Conservation (phyloP, 2,113 vertebrate species). For the Ceyx margarethae region DNA sequence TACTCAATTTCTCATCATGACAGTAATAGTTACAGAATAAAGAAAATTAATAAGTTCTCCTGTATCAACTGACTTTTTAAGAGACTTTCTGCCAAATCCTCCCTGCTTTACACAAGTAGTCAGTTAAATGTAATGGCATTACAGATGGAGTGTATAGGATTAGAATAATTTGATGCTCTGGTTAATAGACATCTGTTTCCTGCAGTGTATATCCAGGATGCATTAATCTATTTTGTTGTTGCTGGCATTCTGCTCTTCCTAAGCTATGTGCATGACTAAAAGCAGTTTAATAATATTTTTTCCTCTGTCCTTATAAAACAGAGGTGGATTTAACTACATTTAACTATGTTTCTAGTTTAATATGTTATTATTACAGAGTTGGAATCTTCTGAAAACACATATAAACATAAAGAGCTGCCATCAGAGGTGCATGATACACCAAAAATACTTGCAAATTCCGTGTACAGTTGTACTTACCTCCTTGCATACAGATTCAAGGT, state of each 20-base stretch:
- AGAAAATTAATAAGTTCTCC: neutral
- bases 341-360: too few species aligned
- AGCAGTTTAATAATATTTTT: neutral
- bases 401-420: neutral
- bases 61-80: neutral
- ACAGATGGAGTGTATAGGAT: neutral
- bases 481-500: neutral
- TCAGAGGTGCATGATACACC: neutral
- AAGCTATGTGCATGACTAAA: neutral
- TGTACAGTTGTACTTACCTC: neutral
- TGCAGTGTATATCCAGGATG: neutral
- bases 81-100: neutral
- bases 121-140: slow-evolving; percentile 1
- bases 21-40: neutral
- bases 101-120: neutral
- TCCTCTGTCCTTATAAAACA: too few species aligned
- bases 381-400: neutral
- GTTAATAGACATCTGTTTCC: neutral
- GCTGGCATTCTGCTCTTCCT: neutral
- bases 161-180: neutral
- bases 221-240: neutral
- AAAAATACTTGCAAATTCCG: neutral
- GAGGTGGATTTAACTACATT: too few species aligned
- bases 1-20: neutral
- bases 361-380: neutral